These are phyloP conservation scores for Marasmarcha lunaedactyla DNA, from an alignment of 2,888 invertebrate species.

Conservation along the genomic window DNA sequence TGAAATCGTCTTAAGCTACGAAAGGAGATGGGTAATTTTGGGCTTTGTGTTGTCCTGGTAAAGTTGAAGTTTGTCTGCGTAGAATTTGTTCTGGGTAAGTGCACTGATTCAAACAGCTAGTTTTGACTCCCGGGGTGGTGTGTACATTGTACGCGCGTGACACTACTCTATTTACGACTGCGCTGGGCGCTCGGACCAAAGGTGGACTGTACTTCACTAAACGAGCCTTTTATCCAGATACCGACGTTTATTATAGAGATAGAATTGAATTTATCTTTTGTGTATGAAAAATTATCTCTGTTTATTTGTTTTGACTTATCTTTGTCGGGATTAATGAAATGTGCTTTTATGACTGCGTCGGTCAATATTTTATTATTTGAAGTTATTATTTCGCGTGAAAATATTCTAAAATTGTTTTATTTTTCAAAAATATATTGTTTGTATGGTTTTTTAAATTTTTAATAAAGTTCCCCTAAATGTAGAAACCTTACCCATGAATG, in stretches of 20 bases:
- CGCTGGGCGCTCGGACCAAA: slow-evolving; percentile 35
- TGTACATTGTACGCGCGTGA: slow-evolving; percentile 62
- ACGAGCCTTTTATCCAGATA: slow-evolving; percentile 14
- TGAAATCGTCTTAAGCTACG: too few relatives aligned
- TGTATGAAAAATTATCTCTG: not conserved
- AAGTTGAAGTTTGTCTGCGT: slow-evolving; percentile 15
- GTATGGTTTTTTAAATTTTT: too few relatives aligned
- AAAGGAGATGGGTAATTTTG: not conserved
- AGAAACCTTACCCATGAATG: too few relatives aligned
- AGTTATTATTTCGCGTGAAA: too few relatives aligned
- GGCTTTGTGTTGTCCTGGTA: slow-evolving; percentile 7
- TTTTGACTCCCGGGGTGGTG: slow-evolving; percentile 65
- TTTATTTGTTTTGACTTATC: not conserved
- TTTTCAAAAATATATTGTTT: too few relatives aligned
- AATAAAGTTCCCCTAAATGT: too few relatives aligned
- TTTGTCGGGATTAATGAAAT: not conserved
- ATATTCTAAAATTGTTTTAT: not conserved
- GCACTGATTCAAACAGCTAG: slow-evolving; percentile 47
- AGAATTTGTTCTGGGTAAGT: slow-evolving; percentile 14
- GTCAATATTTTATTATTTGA: too few relatives aligned
- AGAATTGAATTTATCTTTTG: not conserved
- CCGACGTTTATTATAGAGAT: not conserved
- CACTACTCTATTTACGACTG: slow-evolving; percentile 63
- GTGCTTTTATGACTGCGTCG: slow-evolving; percentile 2
- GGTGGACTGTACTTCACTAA: slow-evolving; percentile 29